These are phyloP conservation scores for Podarcis siculus DNA, from an alignment of 2,797 vertebrate genomes.

Conservation along the genomic window DNA sequence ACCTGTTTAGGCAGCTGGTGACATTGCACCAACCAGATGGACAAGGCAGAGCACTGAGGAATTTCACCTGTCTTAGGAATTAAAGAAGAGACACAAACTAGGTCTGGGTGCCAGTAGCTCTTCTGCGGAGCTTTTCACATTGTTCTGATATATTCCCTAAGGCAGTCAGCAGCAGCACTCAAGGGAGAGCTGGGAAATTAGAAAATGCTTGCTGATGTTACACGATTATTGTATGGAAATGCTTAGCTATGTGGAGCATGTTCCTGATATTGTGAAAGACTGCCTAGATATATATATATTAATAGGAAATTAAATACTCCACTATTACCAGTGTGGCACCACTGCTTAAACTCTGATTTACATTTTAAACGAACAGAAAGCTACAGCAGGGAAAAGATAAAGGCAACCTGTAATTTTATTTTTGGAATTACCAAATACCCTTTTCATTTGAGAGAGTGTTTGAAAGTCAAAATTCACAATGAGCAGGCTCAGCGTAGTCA, in stretches of 20 bases:
- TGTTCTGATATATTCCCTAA: not conserved
- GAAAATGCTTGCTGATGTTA: not conserved
- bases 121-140: not conserved
- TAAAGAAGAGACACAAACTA: not conserved
- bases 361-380: not conserved
- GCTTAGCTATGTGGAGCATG: not conserved
- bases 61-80: conserved; percentile 1
- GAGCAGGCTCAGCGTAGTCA: not conserved
- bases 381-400: not conserved
- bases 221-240: not conserved
- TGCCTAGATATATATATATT: not conserved
- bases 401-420: conserved; percentile 7
- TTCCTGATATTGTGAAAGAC: not conserved
- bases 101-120: not conserved
- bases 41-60: not conserved
- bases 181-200: not conserved
- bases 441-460: not conserved
- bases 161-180: not conserved
- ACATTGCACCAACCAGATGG: not conserved
- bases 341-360: conserved; percentile 7
- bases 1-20: not conserved
- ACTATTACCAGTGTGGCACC: not conserved
- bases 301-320: not conserved
- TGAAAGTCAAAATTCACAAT: not conserved
- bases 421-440: not conserved